phyloP scores from a whole-genome alignment of 1,140 invertebrate species.

The Zaprionus lachaisei region DNA sequence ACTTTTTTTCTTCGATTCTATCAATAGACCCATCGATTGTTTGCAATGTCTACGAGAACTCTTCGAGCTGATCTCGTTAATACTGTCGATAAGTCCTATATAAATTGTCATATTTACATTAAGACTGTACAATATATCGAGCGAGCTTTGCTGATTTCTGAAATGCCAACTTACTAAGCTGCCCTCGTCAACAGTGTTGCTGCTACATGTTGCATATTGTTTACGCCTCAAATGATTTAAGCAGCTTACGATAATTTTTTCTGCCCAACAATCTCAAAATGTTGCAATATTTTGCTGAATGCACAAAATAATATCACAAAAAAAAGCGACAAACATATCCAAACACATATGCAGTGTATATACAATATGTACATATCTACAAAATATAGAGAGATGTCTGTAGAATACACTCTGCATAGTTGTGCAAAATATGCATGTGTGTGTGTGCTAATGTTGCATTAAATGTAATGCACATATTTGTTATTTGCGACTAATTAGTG shows the following conservation, averaged over 20 bases:
- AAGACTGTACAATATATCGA: too few relatives aligned
- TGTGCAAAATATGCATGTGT: not conserved
- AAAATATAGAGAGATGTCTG: not conserved
- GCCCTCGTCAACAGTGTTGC: slow-evolving; percentile 1
- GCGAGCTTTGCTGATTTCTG: too few relatives aligned
- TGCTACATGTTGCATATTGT: slow-evolving; percentile 36
- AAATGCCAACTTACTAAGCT: not conserved
- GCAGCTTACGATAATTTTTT: slow-evolving; percentile 31
- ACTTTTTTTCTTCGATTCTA: too few relatives aligned
- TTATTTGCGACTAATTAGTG: slow-evolving; percentile 47
- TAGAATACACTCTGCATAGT: not conserved
- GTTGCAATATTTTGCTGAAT: slow-evolving; percentile 30
- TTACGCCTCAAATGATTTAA: slow-evolving; percentile 36
- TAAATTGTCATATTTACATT: too few relatives aligned
- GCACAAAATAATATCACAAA: slow-evolving; percentile 11
- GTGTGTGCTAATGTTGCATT: not conserved
- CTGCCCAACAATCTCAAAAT: slow-evolving; percentile 13
- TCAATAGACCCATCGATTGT: too few relatives aligned
- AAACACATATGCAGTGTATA: not conserved
- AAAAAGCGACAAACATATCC: not conserved
- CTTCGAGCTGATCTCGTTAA: not conserved
- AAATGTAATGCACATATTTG: not conserved
- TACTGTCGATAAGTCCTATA: too few relatives aligned
- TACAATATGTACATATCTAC: not conserved
- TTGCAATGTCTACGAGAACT: not conserved